phyloP scores from a whole-genome alignment of 2,113 vertebrate genomes.

The Willisornis vidua region DNA sequence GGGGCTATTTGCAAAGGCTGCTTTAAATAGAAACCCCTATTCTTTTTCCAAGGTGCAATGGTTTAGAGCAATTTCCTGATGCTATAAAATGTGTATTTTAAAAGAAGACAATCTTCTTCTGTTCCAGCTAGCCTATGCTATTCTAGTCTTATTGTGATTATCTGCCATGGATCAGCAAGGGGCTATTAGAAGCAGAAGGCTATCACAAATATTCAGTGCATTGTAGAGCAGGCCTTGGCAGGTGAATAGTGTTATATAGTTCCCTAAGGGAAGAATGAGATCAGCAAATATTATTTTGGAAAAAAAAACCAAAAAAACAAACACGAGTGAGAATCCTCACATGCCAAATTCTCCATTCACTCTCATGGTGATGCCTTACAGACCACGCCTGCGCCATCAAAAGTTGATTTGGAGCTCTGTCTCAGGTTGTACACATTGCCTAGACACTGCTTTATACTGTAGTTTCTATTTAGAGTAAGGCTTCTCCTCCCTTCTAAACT shows the following conservation, averaged over 20 bases:
- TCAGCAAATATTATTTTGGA: not conserved
- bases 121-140: not conserved
- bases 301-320: not conserved
- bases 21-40: slow-evolving; percentile 32
- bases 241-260: not conserved
- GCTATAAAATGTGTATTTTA: not conserved
- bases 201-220: not conserved
- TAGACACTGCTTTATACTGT: not conserved
- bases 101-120: not conserved
- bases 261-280: not conserved
- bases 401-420: not conserved
- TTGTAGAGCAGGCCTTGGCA: not conserved
- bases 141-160: not conserved
- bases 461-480: not conserved
- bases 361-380: not conserved
- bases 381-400: not conserved
- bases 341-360: not conserved
- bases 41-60: slow-evolving; percentile 21
- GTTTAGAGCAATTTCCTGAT: slow-evolving; percentile 28
- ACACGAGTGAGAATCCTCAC: not conserved
- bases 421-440: not conserved
- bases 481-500: not conserved
- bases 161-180: not conserved
- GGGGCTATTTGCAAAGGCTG: slow-evolving; percentile 8
- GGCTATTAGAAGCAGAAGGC: not conserved